Evolutionary conservation across 2,113 vertebrate species (phyloP).

Genomic region (Alethe castanea): DNA sequence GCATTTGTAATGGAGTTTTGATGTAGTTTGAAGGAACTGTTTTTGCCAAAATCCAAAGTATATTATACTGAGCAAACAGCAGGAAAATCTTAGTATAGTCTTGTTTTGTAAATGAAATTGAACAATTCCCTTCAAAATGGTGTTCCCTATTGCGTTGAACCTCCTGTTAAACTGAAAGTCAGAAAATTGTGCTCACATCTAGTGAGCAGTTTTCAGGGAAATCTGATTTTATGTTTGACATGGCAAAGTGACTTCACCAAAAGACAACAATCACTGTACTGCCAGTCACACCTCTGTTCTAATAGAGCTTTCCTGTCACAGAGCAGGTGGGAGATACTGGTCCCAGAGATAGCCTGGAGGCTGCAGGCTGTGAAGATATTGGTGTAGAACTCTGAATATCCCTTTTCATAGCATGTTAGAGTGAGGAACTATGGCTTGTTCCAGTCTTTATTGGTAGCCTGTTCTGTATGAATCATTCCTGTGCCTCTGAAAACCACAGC

Average conservation of each 20-base stretch:
- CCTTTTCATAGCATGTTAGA: neutral
- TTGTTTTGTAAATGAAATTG: neutral
- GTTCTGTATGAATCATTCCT: neutral
- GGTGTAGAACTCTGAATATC: conserved; percentile 8
- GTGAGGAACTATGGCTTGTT: neutral
- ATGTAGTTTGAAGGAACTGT: neutral
- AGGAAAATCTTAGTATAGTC: neutral
- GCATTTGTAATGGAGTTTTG: neutral
- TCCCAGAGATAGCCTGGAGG: neutral
- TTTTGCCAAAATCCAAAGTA: neutral
- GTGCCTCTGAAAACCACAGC: neutral
- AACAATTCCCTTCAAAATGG: neutral
- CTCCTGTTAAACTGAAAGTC: neutral
- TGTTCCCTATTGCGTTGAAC: neutral
- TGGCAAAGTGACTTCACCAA: neutral
- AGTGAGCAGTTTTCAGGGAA: neutral
- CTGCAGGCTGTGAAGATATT: neutral
- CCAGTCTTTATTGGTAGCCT: neutral
- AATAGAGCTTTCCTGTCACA: neutral
- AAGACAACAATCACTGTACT: neutral
- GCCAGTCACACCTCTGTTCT: neutral
- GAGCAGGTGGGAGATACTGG: neutral
- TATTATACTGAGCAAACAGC: neutral
- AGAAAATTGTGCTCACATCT: neutral
- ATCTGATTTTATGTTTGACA: neutral